Evolutionary conservation across 2,888 invertebrate genomes (phyloP).

Genomic region (Aspidiotus destructor): DNA sequence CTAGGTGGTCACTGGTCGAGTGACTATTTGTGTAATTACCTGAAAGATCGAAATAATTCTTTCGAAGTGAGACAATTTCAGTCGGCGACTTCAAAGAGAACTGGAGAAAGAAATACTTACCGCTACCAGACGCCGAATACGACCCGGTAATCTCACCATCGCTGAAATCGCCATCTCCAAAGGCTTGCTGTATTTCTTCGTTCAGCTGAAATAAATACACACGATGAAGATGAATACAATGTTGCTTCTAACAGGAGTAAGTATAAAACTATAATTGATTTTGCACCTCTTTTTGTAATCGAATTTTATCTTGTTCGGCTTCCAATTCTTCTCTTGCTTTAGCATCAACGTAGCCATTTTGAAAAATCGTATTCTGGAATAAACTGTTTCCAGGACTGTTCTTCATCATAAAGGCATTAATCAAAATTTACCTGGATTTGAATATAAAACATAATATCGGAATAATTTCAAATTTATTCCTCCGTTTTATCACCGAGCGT

Average conservation of each 20-base stretch:
- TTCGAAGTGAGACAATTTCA: too few relatives aligned
- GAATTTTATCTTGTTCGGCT: neutral
- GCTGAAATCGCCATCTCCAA: neutral
- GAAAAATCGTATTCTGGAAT: neutral
- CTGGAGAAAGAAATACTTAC: neutral
- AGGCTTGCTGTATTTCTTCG: neutral
- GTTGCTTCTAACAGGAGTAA: neutral
- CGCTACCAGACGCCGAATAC: neutral
- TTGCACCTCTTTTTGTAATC: neutral
- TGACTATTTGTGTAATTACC: too few relatives aligned
- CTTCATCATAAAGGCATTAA: neutral
- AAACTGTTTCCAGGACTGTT: conserved; percentile 4
- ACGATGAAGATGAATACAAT: neutral
- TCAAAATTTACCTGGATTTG: too few relatives aligned
- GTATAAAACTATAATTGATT: neutral
- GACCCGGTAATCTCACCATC: neutral
- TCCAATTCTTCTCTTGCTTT: neutral
- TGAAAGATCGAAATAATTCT: too few relatives aligned
- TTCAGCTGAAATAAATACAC: neutral
- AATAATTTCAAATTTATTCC: too few relatives aligned
- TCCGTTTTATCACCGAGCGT: too few relatives aligned
- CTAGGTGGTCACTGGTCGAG: too few relatives aligned
- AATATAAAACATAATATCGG: too few relatives aligned
- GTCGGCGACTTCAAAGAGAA: too few relatives aligned
- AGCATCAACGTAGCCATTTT: neutral